Percentiles rank a stretch among this genome's conserved stretches.
phyloP scores from a whole-genome alignment of 2,113 vertebrate genomes.

The Elachura formosa region DNA sequence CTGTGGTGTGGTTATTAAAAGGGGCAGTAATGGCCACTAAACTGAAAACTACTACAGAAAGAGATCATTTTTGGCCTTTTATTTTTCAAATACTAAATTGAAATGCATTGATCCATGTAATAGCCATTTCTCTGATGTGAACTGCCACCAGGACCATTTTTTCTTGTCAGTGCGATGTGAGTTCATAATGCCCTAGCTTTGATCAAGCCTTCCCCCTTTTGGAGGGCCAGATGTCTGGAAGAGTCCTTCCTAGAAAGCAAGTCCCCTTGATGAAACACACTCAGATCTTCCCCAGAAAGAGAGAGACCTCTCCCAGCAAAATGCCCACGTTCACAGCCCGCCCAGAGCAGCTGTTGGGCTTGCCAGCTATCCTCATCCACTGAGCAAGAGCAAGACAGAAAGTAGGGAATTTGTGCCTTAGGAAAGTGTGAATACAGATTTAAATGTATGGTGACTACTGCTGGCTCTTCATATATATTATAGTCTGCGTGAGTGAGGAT shows the following conservation, averaged over 20 bases:
- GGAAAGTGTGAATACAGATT: neutral
- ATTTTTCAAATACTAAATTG: neutral
- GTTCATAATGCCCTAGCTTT: neutral
- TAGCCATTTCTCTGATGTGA: neutral
- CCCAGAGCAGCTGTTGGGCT: neutral
- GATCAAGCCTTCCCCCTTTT: neutral
- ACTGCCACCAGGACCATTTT: neutral
- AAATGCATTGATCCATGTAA: neutral
- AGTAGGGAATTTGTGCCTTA: neutral
- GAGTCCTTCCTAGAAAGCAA: neutral
- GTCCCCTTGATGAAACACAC: neutral
- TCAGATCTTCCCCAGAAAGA: neutral
- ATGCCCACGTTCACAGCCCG: neutral
- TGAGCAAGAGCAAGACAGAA: neutral
- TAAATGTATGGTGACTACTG: neutral
- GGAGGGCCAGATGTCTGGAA: neutral
- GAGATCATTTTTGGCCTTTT: neutral
- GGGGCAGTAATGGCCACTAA: neutral
- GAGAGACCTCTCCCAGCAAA: neutral
- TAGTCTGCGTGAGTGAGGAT: too few relatives aligned
- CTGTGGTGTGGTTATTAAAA: neutral
- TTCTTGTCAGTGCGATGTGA: neutral
- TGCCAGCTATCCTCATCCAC: fast-evolving
- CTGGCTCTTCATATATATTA: neutral
- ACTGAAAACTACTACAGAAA: neutral